phyloP scores from a whole-genome alignment of 1,140 invertebrate genomes.

The Choristoneura fumiferana region DNA sequence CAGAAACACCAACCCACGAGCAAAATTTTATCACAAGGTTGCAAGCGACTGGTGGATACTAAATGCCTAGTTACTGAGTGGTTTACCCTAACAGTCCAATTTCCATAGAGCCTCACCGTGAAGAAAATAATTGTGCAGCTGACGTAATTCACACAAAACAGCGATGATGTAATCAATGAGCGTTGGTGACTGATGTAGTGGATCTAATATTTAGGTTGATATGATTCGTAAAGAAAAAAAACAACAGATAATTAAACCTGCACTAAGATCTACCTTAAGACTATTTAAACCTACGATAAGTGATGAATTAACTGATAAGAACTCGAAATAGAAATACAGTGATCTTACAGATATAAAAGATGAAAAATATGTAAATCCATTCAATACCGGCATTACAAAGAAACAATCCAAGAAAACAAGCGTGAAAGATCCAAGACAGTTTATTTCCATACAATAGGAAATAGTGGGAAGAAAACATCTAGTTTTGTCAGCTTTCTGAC shows the following conservation, averaged over 20 bases:
- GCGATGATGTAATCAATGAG: neutral
- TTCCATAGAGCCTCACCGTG: neutral
- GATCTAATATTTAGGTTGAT: neutral
- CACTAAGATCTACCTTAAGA: neutral
- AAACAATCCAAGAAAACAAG: neutral
- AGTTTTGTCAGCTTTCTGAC: neutral
- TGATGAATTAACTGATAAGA: too few relatives aligned
- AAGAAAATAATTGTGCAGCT: conserved; percentile 9
- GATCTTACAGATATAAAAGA: too few relatives aligned
- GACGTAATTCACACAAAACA: conserved; percentile 1
- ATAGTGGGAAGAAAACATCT: conserved; percentile 12
- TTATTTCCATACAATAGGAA: conserved; percentile 17
- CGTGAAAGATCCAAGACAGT: conserved; percentile 6
- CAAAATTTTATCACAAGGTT: too few relatives aligned
- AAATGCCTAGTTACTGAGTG: neutral
- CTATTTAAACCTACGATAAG: too few relatives aligned
- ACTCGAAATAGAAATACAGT: too few relatives aligned
- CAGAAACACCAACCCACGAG: too few relatives aligned
- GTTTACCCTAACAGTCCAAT: conserved; percentile 10
- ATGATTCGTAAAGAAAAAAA: conserved; percentile 12
- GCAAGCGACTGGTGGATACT: too few relatives aligned
- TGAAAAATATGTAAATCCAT: neutral
- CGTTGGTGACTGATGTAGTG: conserved; percentile 5
- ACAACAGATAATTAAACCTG: conserved; percentile 5
- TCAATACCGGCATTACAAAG: conserved; percentile 3